A percentile compares a stretch with the other conserved stretches of the same genome.
phyloP scores from a whole-genome alignment of 2,888 invertebrate species.

The Chalcis sispes region DNA sequence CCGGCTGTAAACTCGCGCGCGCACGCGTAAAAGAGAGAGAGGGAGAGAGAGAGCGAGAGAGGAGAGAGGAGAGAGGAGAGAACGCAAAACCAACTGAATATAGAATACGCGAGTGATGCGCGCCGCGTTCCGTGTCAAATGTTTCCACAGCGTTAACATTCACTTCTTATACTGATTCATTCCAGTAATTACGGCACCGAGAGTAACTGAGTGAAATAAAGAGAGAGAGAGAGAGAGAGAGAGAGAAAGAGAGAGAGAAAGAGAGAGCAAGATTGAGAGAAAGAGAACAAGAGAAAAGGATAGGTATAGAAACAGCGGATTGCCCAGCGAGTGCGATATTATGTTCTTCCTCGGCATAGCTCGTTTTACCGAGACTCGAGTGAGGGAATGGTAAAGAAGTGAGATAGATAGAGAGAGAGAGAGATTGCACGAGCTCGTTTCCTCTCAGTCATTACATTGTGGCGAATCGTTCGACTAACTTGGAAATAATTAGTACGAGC shows the following conservation, averaged over 20 bases:
- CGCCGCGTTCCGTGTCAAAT: conserved; percentile 52
- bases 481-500: conserved; percentile 74
- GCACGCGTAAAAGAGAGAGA: not conserved
- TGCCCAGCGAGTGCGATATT: conserved; percentile 60
- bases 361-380: not conserved
- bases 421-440: conserved; percentile 46
- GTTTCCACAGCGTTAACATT: conserved; percentile 57
- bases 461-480: conserved; percentile 71
- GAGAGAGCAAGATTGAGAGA: not conserved
- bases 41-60: not conserved
- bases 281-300: not conserved
- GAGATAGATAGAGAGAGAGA: conserved; percentile 1
- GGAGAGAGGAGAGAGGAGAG: too few species aligned
- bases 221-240: not conserved
- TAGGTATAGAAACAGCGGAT: conserved; percentile 1
- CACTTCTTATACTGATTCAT: conserved; percentile 64
- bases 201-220: conserved; percentile 50
- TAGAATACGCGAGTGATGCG: conserved; percentile 22
- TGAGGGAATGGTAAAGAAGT: too few species aligned
- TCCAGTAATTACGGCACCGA: conserved; percentile 68
- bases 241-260: not conserved
- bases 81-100: not conserved
- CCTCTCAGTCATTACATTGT: conserved; percentile 68
- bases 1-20: not conserved
- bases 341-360: conserved; percentile 56